phyloP scores from a whole-genome alignment of 2,113 vertebrate genomes.

The Emberiza fucata region DNA sequence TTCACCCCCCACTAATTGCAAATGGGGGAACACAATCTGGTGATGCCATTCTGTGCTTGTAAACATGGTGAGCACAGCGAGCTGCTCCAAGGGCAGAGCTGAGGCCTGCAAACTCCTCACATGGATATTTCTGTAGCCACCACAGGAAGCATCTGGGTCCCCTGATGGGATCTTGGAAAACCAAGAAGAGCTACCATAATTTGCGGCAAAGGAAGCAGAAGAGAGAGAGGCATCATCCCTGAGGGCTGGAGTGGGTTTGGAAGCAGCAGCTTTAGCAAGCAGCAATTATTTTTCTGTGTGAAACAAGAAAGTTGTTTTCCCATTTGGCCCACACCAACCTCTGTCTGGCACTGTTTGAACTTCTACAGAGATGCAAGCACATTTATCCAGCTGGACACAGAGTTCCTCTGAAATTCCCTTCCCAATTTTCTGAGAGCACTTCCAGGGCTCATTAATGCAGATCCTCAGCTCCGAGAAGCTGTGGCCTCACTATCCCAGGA shows the following conservation, averaged over 20 bases:
- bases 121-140: neutral
- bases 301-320: neutral
- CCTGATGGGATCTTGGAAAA: neutral
- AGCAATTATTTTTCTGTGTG: neutral
- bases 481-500: neutral
- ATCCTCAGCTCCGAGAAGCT: neutral
- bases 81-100: neutral
- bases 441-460: neutral
- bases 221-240: neutral
- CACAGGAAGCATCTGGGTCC: neutral
- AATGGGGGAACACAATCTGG: neutral
- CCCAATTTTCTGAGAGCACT: neutral
- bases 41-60: neutral
- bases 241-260: neutral
- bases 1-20: neutral
- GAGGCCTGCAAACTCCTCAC: neutral
- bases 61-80: rapidly evolving
- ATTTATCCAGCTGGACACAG: neutral
- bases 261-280: neutral
- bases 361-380: neutral
- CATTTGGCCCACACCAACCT: neutral
- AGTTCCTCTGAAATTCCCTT: neutral
- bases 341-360: neutral
- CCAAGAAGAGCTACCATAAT: neutral
- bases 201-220: neutral